Evolutionary conservation across 2,113 vertebrate genomes (phyloP).

Genomic region (Sula dactylatra): DNA sequence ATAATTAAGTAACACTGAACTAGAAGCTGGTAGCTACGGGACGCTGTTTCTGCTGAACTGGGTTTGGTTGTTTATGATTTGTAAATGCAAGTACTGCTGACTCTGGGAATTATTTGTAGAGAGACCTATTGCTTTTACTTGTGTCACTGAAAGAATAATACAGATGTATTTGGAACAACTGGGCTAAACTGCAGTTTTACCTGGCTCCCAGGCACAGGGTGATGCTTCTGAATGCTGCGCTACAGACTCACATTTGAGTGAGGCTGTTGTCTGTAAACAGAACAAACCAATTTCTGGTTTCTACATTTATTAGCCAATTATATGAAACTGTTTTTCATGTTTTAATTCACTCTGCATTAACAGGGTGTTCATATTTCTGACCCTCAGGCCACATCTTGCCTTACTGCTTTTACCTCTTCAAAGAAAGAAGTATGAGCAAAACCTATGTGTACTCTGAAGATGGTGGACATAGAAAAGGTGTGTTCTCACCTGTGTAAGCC

Average conservation of each 20-base stretch:
- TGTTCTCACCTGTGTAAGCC: neutral
- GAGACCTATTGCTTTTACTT: neutral
- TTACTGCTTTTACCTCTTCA: neutral
- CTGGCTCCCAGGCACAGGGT: neutral
- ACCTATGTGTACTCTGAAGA: neutral
- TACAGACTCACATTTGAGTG: neutral
- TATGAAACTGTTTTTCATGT: neutral
- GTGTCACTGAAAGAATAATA: neutral
- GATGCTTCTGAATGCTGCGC: neutral
- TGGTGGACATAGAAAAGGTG: neutral
- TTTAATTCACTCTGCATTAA: constrained; percentile 18
- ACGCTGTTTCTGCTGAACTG: neutral
- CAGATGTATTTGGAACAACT: neutral
- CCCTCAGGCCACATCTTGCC: neutral
- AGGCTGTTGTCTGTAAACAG: neutral
- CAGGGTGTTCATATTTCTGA: neutral
- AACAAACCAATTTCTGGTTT: constrained; percentile 15
- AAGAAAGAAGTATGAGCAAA: neutral
- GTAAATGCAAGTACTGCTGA: neutral
- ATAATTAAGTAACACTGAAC: neutral
- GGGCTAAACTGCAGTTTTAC: neutral
- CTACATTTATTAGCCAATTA: neutral
- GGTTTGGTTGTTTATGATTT: neutral
- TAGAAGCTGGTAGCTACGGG: neutral
- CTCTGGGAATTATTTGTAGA: neutral